A percentile compares a stretch with the other conserved stretches of the same genome.
Evolutionary conservation across 1,140 invertebrate species (phyloP).

Genomic region (Bombus confusus): DNA sequence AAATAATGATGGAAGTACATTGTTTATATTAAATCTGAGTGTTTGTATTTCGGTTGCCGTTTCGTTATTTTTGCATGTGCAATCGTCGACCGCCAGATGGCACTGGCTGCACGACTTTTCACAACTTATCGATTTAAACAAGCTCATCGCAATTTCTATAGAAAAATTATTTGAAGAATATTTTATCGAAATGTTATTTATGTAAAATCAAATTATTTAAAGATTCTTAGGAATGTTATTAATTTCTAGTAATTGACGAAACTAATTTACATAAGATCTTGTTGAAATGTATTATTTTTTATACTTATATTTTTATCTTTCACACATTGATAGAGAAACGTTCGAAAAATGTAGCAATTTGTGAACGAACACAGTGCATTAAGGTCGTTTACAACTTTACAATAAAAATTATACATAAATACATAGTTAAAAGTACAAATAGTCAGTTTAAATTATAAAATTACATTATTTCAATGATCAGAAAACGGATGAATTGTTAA

Average conservation of each 20-base stretch:
- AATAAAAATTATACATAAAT: neutral
- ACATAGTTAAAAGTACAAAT: neutral
- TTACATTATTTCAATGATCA: neutral
- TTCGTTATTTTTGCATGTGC: conserved; percentile 33
- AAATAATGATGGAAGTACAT: conserved; percentile 66
- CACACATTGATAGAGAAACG: neutral
- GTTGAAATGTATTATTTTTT: conserved; percentile 19
- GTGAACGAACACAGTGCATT: conserved; percentile 28
- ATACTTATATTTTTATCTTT: neutral
- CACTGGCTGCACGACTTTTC: conserved; percentile 19
- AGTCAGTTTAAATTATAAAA: neutral
- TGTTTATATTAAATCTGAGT: conserved; percentile 59
- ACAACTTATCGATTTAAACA: conserved; percentile 36
- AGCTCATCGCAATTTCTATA: neutral
- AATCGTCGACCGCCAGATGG: conserved; percentile 31
- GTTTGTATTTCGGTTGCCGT: conserved; percentile 43
- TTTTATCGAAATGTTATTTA: neutral
- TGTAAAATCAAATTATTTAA: neutral
- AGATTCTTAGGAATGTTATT: neutral
- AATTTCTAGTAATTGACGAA: neutral
- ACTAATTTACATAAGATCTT: neutral
- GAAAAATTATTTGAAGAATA: conserved; percentile 4
- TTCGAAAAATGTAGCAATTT: conserved; percentile 6
- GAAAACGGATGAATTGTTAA: neutral
- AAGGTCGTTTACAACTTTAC: conserved; percentile 45